Base-by-base conservation (phyloP, 1,140 invertebrate genomes). In the Meloidogyne hapla region DNA sequence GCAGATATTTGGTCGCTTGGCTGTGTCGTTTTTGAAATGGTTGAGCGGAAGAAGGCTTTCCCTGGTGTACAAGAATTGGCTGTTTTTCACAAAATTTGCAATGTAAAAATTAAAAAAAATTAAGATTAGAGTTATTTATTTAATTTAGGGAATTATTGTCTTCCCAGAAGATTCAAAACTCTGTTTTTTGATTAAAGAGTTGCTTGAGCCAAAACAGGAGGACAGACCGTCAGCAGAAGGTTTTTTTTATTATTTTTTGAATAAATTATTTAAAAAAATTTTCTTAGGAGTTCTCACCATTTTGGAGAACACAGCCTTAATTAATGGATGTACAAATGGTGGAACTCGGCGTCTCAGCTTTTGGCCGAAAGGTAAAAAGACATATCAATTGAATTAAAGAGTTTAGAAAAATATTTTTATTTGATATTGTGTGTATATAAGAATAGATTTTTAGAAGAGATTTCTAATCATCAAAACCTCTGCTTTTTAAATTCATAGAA, bases 1-100 rank as follows among this genome's bases (percentile, higher is more conserved):
- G 69, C 48, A 15, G 76, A 77, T 68, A 69, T 77, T 28, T 77
- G 76, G 76, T 64, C 76, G 1, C 25, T 77, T 33, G 76, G 76
- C 33, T 77, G 76, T 75, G 70, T 77, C 18, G 42, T 76, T 9
- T 77, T 45, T 62, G 76, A 77, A 23, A 48, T 77, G 40, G 33
- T 77, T 45, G 76, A 78, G 38, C 28, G 76, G 13, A 64, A 69
- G 40, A 64, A 68, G 23, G 70, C 64, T 28, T 77, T 77, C 26
- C 42, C 70, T 18, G 76, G 71, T 28, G 3, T 15, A 2, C 63
- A 65, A 45, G 71, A 77, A 42, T 25, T 77, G 71, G 62, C 76
- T 0, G 67, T 76, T 10, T 68, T 42, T n/a, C 48, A 77, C 62
- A 77, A 77, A 77, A 77, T 77, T 26, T 74, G 70, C 73, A 68